phyloP scores from a whole-genome alignment of 2,888 invertebrate genomes.

The Prosopocoilus inquinatus region DNA sequence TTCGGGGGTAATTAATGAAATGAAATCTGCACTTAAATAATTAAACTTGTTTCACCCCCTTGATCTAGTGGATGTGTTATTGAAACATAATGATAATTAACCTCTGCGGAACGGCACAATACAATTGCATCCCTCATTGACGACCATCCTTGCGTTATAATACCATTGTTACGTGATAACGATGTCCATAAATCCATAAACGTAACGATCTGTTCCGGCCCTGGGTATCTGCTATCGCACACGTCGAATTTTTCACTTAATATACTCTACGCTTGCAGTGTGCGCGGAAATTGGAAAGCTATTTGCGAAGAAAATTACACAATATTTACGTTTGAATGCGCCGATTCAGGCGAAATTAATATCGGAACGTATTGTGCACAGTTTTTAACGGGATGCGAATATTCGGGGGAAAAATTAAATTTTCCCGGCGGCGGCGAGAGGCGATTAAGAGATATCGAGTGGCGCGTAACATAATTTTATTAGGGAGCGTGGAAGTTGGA shows the following conservation, averaged over 20 bases:
- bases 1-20: background rate
- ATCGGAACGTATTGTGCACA: too few relatives aligned
- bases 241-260: conserved; percentile 41
- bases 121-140: conserved; percentile 21
- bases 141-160: conserved; percentile 29
- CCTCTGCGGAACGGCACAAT: conserved; percentile 7
- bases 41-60: background rate
- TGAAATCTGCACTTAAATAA: background rate
- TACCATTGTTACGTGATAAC: conserved; percentile 39
- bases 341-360: too few relatives aligned
- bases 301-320: conserved; percentile 4
- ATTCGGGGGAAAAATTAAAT: conserved; percentile 6
- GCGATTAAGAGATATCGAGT: background rate
- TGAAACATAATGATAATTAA: conserved; percentile 21
- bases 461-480: background rate
- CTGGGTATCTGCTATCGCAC: conserved; percentile 36
- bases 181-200: conserved; percentile 44
- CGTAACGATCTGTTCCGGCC: conserved; percentile 43
- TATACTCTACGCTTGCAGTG: conserved; percentile 17
- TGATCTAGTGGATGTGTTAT: conserved; percentile 13
- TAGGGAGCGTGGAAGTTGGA: background rate
- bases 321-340: too few relatives aligned
- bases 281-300: background rate
- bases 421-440: conserved; percentile 4
- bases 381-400: conserved; percentile 1